Evolutionary conservation across 2,888 invertebrate species (phyloP), one percentile per base, ranked within the genome.

Genomic region (Drosophila dives): DNA sequence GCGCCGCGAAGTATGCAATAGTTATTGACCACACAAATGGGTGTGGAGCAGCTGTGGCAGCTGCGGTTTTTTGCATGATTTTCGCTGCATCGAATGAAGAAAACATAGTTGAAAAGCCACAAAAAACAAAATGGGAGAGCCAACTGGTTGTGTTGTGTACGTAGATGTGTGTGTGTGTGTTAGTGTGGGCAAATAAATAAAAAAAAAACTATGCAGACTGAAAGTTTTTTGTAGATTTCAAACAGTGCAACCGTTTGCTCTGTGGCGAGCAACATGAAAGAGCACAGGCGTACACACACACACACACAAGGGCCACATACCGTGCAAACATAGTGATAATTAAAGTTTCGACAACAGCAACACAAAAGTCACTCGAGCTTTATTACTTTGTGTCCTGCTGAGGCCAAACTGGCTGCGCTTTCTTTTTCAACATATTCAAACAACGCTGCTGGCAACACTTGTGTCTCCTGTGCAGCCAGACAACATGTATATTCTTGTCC

Each of bases 321-420:
- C 60, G 67, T 72, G 77, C 81, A 67, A 89, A 90, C 79, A 83
- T 74, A 75, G 89, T 88, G 90, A 86, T 86, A 86, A 86, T 86
- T 86, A 86, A 86, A 86, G 89, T 88, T 90, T 86, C 83, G 89
- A 87, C 86, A 87, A 81, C 72, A 86, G 17, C 61, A 54, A 58
- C 33, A 72, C 64, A 80, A 65, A 73, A 80, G 78, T 78, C 87
- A 81, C 78, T 83, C 63, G 76, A 81, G 81, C 71, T 78, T 86
- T 89, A 84, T 86, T 84, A 86, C 72, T 89, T 83, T 78, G 73
- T 79, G 75, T 86, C 69, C 86, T 78, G 75, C 69, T 69, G 67
- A 26, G 50, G 59, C 42, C 38, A 54, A 64, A 40, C 67, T 67
- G 58, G 54, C 77, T 54, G 63, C 54, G 53, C 51, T 72, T 72